Evolutionary conservation across 2,797 vertebrate species (phyloP).

Genomic region (Hydrophis major): DNA sequence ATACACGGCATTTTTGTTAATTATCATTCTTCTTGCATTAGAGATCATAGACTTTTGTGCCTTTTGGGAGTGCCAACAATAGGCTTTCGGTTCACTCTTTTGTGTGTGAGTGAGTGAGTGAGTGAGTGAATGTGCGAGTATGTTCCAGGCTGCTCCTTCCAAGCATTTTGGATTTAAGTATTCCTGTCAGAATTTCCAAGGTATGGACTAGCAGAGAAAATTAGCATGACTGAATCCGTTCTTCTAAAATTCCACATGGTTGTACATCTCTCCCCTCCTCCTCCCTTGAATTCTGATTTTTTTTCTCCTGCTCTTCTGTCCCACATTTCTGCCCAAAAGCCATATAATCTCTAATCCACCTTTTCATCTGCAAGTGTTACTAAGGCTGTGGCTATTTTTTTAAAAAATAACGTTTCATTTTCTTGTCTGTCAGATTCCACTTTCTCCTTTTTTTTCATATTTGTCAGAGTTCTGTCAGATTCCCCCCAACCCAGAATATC

Average conservation of each 20-base stretch:
- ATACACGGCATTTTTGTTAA: conserved; percentile 21
- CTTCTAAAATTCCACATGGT: conserved; percentile 37
- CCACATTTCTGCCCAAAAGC: conserved; percentile 52
- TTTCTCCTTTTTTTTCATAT: conserved; percentile 53
- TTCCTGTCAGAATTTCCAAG: conserved; percentile 63
- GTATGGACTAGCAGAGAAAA: conserved; percentile 54
- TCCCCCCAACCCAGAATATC: conserved; percentile 67
- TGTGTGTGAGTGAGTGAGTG: background rate
- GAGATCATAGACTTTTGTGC: conserved; percentile 74
- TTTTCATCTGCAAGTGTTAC: conserved; percentile 61
- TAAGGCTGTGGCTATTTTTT: background rate
- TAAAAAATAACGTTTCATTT: conserved; percentile 7
- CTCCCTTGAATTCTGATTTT: background rate
- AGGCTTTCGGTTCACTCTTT: conserved; percentile 47
- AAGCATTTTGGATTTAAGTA: conserved; percentile 63
- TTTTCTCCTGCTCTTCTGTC: conserved; percentile 45
- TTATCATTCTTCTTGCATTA: conserved; percentile 46
- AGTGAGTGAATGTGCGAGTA: conserved; percentile 47
- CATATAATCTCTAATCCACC: conserved; percentile 56
- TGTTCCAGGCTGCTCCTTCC: conserved; percentile 69
- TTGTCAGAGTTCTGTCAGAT: conserved; percentile 65
- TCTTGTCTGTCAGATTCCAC: conserved; percentile 65
- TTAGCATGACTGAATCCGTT: conserved; percentile 67
- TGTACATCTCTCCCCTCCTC: conserved; percentile 22
- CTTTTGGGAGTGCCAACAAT: conserved; percentile 75